These are phyloP conservation scores for Ateles fusciceps DNA, from an alignment of 2,797 vertebrate species.

Conservation along the genomic window DNA sequence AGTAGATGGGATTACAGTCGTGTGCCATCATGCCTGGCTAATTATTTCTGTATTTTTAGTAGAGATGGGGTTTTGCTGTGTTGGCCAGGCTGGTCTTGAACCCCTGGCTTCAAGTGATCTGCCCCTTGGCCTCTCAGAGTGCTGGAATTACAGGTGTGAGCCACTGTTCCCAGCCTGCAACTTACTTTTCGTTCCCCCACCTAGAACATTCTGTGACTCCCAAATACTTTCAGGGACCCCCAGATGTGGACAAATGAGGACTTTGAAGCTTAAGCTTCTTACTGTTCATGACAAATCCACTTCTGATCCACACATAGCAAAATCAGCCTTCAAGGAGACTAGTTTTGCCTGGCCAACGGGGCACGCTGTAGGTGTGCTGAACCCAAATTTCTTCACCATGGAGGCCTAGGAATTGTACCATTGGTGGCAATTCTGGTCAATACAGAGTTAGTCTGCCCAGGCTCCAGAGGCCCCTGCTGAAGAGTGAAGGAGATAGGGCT, in stretches of 20 bases:
- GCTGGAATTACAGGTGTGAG: too few relatives aligned
- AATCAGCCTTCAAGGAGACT: neutral
- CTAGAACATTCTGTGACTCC: neutral
- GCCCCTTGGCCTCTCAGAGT: too few relatives aligned
- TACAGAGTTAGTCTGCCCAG: neutral
- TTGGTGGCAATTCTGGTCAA: neutral
- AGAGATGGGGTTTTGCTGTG: too few relatives aligned
- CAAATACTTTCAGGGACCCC: neutral
- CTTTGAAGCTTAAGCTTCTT: neutral
- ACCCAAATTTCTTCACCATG: neutral
- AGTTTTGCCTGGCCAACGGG: neutral
- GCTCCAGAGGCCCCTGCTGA: too few relatives aligned
- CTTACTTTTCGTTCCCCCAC: too few relatives aligned
- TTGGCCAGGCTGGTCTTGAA: too few relatives aligned
- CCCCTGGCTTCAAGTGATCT: too few relatives aligned
- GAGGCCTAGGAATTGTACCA: too few relatives aligned
- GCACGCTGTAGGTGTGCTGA: neutral
- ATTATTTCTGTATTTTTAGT: too few relatives aligned
- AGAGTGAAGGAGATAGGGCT: accelerated
- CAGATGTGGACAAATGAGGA: neutral
- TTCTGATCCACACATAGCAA: neutral
- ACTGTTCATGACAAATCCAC: neutral
- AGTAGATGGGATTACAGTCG: too few relatives aligned
- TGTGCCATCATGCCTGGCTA: too few relatives aligned
- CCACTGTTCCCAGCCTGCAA: too few relatives aligned